Evolutionary conservation across 2,888 invertebrate species (phyloP).

Genomic region (Autographa gamma): DNA sequence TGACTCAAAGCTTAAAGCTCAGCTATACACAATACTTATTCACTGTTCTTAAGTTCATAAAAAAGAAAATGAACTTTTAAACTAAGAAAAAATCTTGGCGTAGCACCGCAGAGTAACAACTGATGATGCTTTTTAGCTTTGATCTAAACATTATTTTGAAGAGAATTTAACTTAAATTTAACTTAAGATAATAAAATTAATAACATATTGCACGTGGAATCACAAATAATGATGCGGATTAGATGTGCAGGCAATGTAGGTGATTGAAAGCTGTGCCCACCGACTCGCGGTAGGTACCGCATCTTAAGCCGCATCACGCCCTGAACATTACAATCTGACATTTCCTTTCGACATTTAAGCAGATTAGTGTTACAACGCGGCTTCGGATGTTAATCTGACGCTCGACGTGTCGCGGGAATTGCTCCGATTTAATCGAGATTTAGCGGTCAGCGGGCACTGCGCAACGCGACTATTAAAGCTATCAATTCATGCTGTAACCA

Average conservation of each 20-base stretch:
- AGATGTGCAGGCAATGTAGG: slow-evolving; percentile 37
- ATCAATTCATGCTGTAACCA: slow-evolving; percentile 44
- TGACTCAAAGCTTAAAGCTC: slow-evolving; percentile 61
- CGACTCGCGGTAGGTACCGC: slow-evolving; percentile 72
- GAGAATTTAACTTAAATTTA: not conserved
- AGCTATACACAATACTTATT: slow-evolving; percentile 42
- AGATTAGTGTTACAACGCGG: slow-evolving; percentile 87
- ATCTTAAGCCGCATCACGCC: slow-evolving; percentile 82
- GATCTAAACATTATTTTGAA: not conserved
- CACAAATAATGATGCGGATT: slow-evolving; percentile 15
- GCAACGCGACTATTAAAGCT: slow-evolving; percentile 59
- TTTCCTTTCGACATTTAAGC: slow-evolving; percentile 89
- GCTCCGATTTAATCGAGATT: slow-evolving; percentile 84
- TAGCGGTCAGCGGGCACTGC: slow-evolving; percentile 75
- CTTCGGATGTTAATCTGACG: slow-evolving; percentile 87
- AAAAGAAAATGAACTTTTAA: not conserved
- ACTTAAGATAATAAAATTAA: not conserved
- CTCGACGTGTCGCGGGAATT: slow-evolving; percentile 84
- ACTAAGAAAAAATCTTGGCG: not conserved
- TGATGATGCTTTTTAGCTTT: not conserved
- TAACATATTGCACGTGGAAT: slow-evolving; percentile 10
- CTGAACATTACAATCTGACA: slow-evolving; percentile 88
- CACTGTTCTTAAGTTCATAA: not conserved
- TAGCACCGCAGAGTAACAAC: not conserved
- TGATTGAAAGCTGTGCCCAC: slow-evolving; percentile 70